Evolutionary conservation across 2,113 vertebrate species (phyloP).

Genomic region (Myotis lucifugus): DNA sequence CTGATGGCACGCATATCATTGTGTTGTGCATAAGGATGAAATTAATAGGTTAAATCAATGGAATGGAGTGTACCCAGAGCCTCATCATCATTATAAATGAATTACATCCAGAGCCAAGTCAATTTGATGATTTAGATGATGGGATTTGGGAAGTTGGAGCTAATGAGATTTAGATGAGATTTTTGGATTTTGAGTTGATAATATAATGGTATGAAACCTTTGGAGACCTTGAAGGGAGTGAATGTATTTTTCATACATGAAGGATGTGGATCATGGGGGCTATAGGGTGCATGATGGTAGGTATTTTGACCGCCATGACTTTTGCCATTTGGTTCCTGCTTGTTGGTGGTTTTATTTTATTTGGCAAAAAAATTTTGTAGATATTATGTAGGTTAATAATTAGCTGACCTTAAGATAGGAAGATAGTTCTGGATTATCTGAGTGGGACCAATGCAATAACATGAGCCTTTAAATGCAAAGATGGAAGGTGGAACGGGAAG

Average conservation of each 20-base stretch:
- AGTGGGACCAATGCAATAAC: too few species aligned
- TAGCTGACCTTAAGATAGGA: background rate
- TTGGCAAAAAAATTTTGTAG: background rate
- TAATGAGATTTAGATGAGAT: slow-evolving; percentile 51
- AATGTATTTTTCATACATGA: background rate
- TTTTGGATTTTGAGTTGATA: slow-evolving; percentile 36
- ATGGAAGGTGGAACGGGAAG: background rate
- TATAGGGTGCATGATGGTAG: background rate
- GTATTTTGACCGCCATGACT: background rate
- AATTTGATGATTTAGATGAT: slow-evolving; percentile 52
- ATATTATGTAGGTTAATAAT: background rate
- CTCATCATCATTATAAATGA: background rate
- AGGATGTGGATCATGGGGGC: background rate
- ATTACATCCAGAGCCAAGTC: slow-evolving; percentile 24
- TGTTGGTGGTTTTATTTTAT: background rate
- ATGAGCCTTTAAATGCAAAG: background rate
- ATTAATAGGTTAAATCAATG: background rate
- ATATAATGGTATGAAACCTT: background rate
- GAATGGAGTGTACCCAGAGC: background rate
- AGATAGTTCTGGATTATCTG: background rate
- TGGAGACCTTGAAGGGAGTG: background rate
- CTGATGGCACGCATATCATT: background rate
- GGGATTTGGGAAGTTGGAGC: slow-evolving; percentile 28
- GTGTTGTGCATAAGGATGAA: background rate
- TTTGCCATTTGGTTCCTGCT: background rate